Percentiles rank a stretch among this genome's conserved stretches.
Conservation (phyloP, 2,797 vertebrate genomes). For the Sebastes steindachneri region DNA sequence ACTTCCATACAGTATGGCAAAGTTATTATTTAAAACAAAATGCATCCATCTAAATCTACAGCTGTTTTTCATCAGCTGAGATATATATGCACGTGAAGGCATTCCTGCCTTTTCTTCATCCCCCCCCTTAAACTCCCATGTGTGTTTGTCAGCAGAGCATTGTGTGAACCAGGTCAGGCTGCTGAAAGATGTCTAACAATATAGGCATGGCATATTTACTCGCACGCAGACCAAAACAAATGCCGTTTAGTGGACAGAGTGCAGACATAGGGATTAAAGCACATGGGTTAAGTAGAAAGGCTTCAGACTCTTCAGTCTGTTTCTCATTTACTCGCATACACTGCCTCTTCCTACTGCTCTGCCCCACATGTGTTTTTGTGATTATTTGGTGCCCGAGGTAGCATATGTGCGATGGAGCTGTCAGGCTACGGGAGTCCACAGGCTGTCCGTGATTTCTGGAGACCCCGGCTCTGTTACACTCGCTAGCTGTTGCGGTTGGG, state of each 20-base stretch:
- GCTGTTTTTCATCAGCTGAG: conserved; percentile 68
- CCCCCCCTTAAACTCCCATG: background rate
- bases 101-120: conserved; percentile 34
- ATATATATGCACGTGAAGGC: conserved; percentile 37
- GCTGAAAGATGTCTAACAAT: conserved; percentile 38
- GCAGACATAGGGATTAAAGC: conserved; percentile 38
- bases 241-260: background rate
- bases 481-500: background rate
- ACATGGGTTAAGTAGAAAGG: background rate
- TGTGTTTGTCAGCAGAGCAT: conserved; percentile 7
- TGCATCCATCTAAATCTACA: conserved; percentile 7
- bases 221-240: conserved; percentile 43
- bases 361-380: conserved; percentile 51
- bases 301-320: conserved; percentile 38
- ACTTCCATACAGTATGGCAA: background rate
- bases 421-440: conserved; percentile 6
- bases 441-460: background rate
- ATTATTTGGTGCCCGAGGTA: conserved; percentile 29
- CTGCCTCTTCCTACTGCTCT: background rate
- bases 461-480: background rate
- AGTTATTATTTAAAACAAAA: background rate
- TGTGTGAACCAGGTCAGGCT: conserved; percentile 1
- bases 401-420: background rate
- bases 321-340: conserved; percentile 41
- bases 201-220: conserved; percentile 38